These are phyloP conservation scores for Babylonia areolata DNA, from an alignment of 1,140 invertebrate species.

Conservation along the genomic window DNA sequence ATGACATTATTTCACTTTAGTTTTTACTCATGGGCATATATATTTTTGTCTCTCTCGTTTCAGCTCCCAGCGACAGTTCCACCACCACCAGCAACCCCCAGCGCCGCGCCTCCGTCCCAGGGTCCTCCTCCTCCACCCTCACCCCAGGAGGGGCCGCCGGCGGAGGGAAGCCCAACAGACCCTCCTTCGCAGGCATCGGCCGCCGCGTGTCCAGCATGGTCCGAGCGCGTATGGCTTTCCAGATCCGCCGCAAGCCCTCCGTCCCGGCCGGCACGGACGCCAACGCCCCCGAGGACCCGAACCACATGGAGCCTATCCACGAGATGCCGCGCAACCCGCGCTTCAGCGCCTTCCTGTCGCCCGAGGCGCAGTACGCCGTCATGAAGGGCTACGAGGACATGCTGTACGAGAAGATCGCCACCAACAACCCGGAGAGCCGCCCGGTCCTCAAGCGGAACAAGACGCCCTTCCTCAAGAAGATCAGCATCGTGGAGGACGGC, in stretches of 20 bases:
- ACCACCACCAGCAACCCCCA: neutral
- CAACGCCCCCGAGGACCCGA: constrained; percentile 19
- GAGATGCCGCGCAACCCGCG: constrained; percentile 64
- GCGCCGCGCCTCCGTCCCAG: neutral
- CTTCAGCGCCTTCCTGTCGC: constrained; percentile 65
- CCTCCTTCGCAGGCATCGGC: constrained; percentile 29
- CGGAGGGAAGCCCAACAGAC: neutral
- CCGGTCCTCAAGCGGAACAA: constrained; percentile 54
- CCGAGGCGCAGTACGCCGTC: constrained; percentile 69
- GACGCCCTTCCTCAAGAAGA: constrained; percentile 49
- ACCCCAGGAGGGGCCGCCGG: neutral
- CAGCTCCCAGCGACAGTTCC: neutral
- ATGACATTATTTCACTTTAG: neutral
- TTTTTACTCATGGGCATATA: neutral
- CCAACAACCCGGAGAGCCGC: constrained; percentile 51
- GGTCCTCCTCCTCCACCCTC: neutral
- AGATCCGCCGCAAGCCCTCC: neutral
- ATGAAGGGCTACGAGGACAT: constrained; percentile 73
- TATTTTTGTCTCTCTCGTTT: neutral
- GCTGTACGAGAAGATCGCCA: constrained; percentile 55
- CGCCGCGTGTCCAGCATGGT: constrained; percentile 36
- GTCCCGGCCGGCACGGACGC: neutral
- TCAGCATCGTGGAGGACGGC: neutral
- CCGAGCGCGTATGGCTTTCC: constrained; percentile 17
- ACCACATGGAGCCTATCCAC: constrained; percentile 52